Percentiles rank a stretch among this genome's conserved stretches.
phyloP scores from a whole-genome alignment of 2,888 invertebrate genomes.

The Drosophila melanosoma region DNA sequence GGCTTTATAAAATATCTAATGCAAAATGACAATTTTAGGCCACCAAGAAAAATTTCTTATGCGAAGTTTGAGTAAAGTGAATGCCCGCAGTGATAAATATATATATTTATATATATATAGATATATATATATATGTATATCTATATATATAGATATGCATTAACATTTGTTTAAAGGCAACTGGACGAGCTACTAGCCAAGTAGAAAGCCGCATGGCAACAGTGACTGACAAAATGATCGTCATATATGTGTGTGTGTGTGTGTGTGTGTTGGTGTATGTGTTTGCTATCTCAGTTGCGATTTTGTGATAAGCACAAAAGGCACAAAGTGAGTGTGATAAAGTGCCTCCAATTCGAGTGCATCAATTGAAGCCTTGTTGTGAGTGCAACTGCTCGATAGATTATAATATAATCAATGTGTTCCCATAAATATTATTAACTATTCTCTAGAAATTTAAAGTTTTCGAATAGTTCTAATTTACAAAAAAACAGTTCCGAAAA shows the following conservation, averaged over 20 bases:
- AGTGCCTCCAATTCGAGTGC: constrained; percentile 41
- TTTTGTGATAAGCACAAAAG: constrained; percentile 31
- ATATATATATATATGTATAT: neutral
- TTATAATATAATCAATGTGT: neutral
- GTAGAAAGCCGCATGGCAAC: constrained; percentile 45
- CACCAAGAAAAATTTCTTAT: constrained; percentile 34
- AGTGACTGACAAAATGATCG: constrained; percentile 8
- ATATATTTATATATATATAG: too few relatives aligned
- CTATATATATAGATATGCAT: neutral
- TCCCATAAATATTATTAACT: neutral
- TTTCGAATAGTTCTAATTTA: neutral
- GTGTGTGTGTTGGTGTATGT: neutral
- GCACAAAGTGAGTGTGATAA: constrained; percentile 23
- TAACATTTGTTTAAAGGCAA: constrained; percentile 1
- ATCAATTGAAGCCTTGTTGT: constrained; percentile 30
- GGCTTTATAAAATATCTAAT: neutral
- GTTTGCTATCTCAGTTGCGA: constrained; percentile 37
- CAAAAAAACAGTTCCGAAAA: neutral
- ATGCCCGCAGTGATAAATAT: constrained; percentile 46
- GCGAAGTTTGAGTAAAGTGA: constrained; percentile 49
- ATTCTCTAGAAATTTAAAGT: neutral
- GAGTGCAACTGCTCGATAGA: neutral
- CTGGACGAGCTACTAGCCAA: constrained; percentile 16
- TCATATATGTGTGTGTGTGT: constrained; percentile 5
- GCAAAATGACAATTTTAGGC: constrained; percentile 3